Conservation (phyloP, 92 coral and sea anemone species). For the Epizoanthus stellaris region DNA sequence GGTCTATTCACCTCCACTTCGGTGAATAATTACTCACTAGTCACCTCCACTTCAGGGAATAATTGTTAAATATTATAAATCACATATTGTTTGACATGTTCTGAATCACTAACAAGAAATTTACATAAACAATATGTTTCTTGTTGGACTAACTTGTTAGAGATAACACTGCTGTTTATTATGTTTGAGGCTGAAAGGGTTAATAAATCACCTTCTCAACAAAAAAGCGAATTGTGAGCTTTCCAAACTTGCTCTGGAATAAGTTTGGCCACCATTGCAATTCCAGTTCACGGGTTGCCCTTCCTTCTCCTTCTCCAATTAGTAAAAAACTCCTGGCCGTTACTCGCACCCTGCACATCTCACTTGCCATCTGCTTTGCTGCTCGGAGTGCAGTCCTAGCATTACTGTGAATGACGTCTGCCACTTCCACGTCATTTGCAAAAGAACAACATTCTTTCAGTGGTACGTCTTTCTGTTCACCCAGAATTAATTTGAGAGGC, state of each 20-base stretch:
- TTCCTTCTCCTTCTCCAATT: slow-evolving; percentile 6
- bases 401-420: background rate
- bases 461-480: background rate
- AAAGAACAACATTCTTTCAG: background rate
- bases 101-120: no score
- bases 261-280: background rate
- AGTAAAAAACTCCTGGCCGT: background rate
- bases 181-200: no score
- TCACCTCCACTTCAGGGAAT: no score
- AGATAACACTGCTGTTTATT: no score
- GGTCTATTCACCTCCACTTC: no score
- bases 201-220: no score
- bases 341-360: background rate
- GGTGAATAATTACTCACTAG: no score
- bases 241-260: background rate
- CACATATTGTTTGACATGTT: no score
- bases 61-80: no score
- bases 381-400: slow-evolving; percentile 3
- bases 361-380: background rate
- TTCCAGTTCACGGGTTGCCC: slow-evolving; percentile 4
- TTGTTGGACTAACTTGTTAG: no score
- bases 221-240: no score
- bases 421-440: background rate
- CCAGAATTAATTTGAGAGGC: background rate
- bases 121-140: no score